Conservation (phyloP, 2,113 vertebrate species). For the Vulpes ferrilata region DNA sequence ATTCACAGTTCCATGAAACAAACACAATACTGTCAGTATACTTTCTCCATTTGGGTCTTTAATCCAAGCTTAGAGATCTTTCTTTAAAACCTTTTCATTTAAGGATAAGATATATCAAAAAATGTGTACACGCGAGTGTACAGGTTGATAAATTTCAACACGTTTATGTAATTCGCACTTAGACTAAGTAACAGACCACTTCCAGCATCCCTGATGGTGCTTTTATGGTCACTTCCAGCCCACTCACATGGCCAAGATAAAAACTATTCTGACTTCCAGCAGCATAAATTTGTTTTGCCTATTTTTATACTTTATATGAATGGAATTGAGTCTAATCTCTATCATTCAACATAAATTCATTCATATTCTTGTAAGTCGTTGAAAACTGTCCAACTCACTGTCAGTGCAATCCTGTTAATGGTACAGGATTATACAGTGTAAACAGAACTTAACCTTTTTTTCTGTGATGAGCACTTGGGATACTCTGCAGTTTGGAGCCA, state of each 20-base stretch:
- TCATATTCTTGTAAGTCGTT: background rate
- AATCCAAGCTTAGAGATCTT: background rate
- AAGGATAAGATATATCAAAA: background rate
- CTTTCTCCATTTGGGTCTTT: background rate
- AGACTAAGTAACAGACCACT: background rate
- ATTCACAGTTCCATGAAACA: background rate
- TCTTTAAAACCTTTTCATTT: background rate
- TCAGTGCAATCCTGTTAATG: background rate
- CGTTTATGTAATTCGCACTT: background rate
- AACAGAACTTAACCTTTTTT: background rate
- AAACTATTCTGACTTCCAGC: background rate
- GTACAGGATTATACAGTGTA: fast-evolving
- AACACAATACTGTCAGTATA: background rate
- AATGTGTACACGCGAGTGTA: background rate
- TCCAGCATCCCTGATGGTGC: background rate
- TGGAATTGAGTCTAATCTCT: background rate
- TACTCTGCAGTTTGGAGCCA: background rate
- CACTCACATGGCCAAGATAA: too few relatives aligned
- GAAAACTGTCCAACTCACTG: background rate
- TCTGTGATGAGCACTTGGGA: background rate
- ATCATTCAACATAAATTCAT: conserved; percentile 11
- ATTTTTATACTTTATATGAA: background rate
- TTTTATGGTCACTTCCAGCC: background rate
- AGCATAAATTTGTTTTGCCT: background rate
- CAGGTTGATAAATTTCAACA: background rate